A percentile compares a stretch with the other conserved stretches of the same genome.
These are phyloP conservation scores for Chamaedrilus cognettii DNA, from an alignment of 2,888 invertebrate genomes.

Conservation along the genomic window DNA sequence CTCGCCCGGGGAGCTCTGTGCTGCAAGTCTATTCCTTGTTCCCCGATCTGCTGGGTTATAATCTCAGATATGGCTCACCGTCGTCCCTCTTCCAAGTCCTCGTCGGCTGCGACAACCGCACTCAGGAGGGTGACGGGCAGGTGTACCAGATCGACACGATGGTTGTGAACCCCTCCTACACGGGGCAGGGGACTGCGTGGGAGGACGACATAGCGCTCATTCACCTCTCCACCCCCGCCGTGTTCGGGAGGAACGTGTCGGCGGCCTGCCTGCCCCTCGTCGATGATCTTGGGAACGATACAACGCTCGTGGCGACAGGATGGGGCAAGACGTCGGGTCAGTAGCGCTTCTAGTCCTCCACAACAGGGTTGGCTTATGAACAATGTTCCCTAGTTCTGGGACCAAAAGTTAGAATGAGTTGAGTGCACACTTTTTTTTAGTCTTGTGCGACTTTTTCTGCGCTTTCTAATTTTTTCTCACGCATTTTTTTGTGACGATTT, in stretches of 20 bases:
- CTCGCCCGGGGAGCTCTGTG: too few relatives aligned
- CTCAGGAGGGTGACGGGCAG: background rate
- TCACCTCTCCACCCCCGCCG: background rate
- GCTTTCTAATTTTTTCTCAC: too few relatives aligned
- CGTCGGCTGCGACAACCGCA: slow-evolving; percentile 12
- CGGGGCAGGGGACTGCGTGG: slow-evolving; percentile 17
- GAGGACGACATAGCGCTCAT: slow-evolving; percentile 18
- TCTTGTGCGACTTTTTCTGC: too few relatives aligned
- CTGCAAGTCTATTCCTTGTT: too few relatives aligned
- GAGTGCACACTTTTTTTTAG: too few relatives aligned
- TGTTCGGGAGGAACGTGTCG: slow-evolving; percentile 3
- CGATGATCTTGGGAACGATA: background rate
- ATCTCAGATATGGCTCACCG: background rate
- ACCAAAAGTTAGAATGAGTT: too few relatives aligned
- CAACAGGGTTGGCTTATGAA: too few relatives aligned
- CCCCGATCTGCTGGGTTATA: too few relatives aligned
- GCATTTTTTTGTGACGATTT: too few relatives aligned
- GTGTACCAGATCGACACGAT: slow-evolving; percentile 1
- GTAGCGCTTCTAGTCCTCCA: background rate
- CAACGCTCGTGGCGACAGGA: slow-evolving; percentile 9
- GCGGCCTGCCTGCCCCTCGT: slow-evolving; percentile 6
- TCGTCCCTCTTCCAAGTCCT: background rate
- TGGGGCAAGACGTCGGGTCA: slow-evolving; percentile 12
- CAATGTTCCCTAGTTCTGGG: too few relatives aligned
- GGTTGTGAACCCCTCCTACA: slow-evolving; percentile 8